Conservation (phyloP, 30 jellyfish, hydroid and myxozoan genomes). For the Aurelia aurita region DNA sequence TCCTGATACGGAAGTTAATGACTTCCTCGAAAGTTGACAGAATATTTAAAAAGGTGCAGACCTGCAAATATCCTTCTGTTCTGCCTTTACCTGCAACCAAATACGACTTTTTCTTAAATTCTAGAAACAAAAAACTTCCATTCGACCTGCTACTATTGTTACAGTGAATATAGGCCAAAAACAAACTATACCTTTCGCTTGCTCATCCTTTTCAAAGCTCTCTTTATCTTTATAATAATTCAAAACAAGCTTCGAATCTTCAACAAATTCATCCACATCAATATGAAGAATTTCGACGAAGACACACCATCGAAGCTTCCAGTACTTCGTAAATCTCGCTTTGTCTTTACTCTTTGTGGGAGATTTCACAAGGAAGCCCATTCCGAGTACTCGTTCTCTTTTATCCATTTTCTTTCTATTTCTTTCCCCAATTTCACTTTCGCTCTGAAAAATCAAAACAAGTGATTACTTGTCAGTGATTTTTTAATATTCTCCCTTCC, state of each 20-base stretch:
- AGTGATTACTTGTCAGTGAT: too few species aligned
- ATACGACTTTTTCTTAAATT: too few species aligned
- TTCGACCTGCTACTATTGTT: too few species aligned
- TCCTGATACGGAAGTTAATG: too few species aligned
- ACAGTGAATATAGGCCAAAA: background rate
- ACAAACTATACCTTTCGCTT: conserved; percentile 29
- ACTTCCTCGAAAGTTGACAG: too few species aligned
- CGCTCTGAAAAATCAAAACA: too few species aligned
- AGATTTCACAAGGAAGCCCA: conserved; percentile 51
- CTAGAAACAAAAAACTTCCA: too few species aligned
- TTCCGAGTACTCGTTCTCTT: conserved; percentile 46
- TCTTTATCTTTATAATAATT: conserved; percentile 47
- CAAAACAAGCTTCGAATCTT: conserved; percentile 43
- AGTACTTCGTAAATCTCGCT: conserved; percentile 31
- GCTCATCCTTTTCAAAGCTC: conserved; percentile 33
- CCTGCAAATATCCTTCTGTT: too few species aligned
- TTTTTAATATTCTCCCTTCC: too few species aligned
- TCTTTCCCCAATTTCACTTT: too few species aligned
- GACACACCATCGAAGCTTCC: conserved; percentile 68
- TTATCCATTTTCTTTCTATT: conserved; percentile 31
- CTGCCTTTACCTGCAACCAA: too few species aligned
- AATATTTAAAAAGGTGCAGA: too few species aligned
- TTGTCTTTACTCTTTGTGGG: conserved; percentile 60
- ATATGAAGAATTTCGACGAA: conserved; percentile 24
- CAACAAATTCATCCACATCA: conserved; percentile 23